Percentiles rank a stretch among this genome's conserved stretches.
These are phyloP conservation scores for Gorsachius goisagi DNA, from an alignment of 2,113 vertebrate species.

Conservation along the genomic window DNA sequence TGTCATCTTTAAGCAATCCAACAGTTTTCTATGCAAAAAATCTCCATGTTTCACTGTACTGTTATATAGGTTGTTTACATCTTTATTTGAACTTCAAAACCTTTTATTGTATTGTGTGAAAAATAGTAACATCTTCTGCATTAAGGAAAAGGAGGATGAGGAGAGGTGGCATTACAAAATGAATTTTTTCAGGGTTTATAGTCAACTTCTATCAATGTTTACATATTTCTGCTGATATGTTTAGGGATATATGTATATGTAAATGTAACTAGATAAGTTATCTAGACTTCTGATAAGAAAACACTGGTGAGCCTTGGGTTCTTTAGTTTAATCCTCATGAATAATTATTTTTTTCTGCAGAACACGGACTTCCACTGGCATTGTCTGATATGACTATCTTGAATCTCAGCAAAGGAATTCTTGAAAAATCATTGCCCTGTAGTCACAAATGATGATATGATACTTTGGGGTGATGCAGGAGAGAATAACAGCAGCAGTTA, in stretches of 20 bases:
- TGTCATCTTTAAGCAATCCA: background rate
- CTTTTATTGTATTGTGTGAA: background rate
- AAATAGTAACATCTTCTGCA: background rate
- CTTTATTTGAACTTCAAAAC: background rate
- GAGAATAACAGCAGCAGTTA: background rate
- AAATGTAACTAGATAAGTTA: background rate
- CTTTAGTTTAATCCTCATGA: background rate
- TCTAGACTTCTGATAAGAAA: background rate
- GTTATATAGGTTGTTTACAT: background rate
- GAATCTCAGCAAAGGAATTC: background rate
- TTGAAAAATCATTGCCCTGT: background rate
- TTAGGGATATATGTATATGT: background rate
- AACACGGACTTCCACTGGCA: background rate
- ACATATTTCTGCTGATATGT: background rate
- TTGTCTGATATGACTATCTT: background rate
- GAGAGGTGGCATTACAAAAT: background rate
- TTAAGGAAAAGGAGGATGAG: background rate
- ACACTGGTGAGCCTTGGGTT: background rate
- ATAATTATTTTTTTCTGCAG: background rate
- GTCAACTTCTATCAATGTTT: background rate
- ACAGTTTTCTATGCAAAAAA: background rate
- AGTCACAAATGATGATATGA: background rate
- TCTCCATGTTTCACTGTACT: rapidly evolving
- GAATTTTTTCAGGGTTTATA: background rate
- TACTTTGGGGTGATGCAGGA: background rate